Conservation (phyloP, 2,888 invertebrate species). For the Halictus ligatus region DNA sequence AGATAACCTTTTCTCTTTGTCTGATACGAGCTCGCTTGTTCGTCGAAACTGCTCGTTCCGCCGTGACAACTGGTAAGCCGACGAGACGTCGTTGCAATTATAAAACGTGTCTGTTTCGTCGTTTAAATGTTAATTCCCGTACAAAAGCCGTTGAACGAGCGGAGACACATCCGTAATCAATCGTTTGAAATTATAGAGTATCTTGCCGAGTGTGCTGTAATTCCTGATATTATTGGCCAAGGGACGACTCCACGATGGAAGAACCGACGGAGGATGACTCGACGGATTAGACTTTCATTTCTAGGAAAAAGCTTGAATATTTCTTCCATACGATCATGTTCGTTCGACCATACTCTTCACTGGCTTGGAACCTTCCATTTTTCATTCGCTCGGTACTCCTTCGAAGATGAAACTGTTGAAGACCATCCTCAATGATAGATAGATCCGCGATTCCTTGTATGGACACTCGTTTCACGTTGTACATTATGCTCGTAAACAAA, state of each 20-base stretch:
- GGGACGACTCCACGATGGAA: not conserved
- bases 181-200: not conserved
- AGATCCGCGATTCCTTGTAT: too few relatives aligned
- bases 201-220: not conserved
- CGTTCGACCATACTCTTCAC: not conserved
- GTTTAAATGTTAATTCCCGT: slow-evolving; percentile 1
- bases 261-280: not conserved
- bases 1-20: slow-evolving; percentile 39
- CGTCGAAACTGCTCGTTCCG: not conserved
- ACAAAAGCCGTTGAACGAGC: not conserved
- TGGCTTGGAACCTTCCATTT: not conserved
- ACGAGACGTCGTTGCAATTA: not conserved
- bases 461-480: too few relatives aligned
- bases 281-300: too few relatives aligned
- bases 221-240: not conserved
- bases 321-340: not conserved
- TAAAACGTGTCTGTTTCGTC: not conserved
- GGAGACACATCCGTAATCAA: not conserved
- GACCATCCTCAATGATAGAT: too few relatives aligned
- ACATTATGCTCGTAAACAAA: too few relatives aligned
- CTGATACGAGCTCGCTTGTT: not conserved
- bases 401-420: too few relatives aligned
- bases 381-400: not conserved
- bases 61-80: not conserved
- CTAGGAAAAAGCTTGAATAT: not conserved